Conservation (phyloP, 2,888 invertebrate genomes). For the Agrotis clavis region DNA sequence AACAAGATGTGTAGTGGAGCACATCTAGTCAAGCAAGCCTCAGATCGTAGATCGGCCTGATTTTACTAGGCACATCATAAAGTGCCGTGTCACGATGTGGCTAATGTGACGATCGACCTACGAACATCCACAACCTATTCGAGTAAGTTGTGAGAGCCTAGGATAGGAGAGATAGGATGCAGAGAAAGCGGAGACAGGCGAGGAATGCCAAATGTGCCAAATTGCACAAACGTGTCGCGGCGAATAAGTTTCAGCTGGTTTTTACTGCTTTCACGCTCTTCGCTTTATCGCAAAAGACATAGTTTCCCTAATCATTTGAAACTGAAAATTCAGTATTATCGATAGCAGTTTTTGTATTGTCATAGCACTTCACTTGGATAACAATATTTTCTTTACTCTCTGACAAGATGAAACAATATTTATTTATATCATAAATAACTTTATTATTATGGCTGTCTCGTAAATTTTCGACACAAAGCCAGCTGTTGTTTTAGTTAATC, state of each 20-base stretch:
- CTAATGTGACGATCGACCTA: no score
- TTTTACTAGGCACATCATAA: no score
- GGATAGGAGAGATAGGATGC: background rate
- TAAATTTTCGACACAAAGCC: constrained; percentile 33
- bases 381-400: constrained; percentile 29
- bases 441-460: constrained; percentile 46
- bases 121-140: background rate
- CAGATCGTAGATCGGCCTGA: no score
- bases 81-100: no score
- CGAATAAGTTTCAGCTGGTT: background rate
- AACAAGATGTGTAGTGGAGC: no score
- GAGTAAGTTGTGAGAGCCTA: background rate
- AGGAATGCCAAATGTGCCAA: background rate
- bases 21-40: no score
- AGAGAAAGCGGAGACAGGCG: no score
- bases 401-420: constrained; percentile 59
- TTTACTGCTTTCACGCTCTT: background rate
- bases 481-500: constrained; percentile 28
- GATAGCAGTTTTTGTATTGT: constrained; percentile 7
- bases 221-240: constrained; percentile 4
- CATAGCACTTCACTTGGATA: constrained; percentile 12
- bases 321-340: background rate
- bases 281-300: background rate
- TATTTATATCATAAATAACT: constrained; percentile 61
- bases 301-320: background rate